Conservation (phyloP, 2,113 vertebrate species). For the Struthidea cinerea region DNA sequence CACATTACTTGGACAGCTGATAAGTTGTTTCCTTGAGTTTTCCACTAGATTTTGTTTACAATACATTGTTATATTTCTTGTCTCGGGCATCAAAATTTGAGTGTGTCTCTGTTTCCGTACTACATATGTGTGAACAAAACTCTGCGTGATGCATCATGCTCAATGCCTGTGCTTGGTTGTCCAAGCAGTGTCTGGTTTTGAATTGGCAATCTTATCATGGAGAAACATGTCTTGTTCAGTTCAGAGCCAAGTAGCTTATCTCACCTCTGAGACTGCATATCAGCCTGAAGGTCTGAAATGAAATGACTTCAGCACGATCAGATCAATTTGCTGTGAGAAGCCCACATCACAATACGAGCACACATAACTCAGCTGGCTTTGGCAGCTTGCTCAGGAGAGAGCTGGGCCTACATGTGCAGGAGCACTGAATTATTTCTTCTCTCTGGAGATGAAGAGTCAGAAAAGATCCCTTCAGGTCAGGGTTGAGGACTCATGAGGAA, state of each 20-base stretch:
- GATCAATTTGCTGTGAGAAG: slow-evolving; percentile 59
- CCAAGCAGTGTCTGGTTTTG: not conserved
- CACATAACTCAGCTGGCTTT: slow-evolving; percentile 55
- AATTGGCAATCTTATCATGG: slow-evolving; percentile 52
- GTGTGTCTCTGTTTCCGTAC: not conserved
- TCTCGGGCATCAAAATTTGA: not conserved
- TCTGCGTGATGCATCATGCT: not conserved
- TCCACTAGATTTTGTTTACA: not conserved
- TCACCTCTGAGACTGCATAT: slow-evolving; percentile 60
- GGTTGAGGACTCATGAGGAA: slow-evolving; percentile 11
- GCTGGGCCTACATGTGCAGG: not conserved
- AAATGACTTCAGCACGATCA: slow-evolving; percentile 42
- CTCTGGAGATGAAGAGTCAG: not conserved
- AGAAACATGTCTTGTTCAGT: slow-evolving; percentile 56
- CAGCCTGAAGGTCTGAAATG: slow-evolving; percentile 45
- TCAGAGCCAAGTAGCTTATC: slow-evolving; percentile 57
- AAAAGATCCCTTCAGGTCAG: slow-evolving; percentile 46
- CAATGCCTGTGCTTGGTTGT: not conserved
- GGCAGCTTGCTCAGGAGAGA: slow-evolving; percentile 36
- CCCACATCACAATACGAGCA: slow-evolving; percentile 4
- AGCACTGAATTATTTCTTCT: slow-evolving; percentile 59
- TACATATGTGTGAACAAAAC: not conserved
- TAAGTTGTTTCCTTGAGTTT: not conserved
- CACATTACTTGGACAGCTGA: not conserved
- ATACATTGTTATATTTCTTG: not conserved